Evolutionary conservation across 2,113 vertebrate species (phyloP).

Genomic region (Polypterus bichir): DNA sequence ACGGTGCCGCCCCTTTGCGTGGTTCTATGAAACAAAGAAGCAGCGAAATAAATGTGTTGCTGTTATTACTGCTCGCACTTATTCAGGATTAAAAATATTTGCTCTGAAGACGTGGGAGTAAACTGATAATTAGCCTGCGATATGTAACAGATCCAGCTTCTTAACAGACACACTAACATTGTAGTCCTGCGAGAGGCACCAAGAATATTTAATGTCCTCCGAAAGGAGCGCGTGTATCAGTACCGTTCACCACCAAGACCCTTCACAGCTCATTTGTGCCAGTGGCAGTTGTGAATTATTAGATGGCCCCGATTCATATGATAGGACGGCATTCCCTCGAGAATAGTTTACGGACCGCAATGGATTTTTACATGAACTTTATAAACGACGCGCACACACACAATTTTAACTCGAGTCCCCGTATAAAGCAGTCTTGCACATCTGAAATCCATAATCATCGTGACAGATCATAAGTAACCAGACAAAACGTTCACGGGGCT

Average conservation of each 20-base stretch:
- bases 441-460: conserved; percentile 2
- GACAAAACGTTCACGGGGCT: not conserved
- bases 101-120: no score
- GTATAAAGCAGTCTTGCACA: not conserved
- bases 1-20: no score
- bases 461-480: not conserved
- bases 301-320: not conserved
- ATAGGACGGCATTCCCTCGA: not conserved
- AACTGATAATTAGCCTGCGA: not conserved
- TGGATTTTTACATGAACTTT: not conserved
- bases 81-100: no score
- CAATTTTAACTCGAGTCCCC: not conserved
- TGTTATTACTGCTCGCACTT: no score
- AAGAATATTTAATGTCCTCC: conserved; percentile 3
- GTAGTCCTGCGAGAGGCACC: not conserved
- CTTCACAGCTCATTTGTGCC: conserved; percentile 7
- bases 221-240: not conserved
- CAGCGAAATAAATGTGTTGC: no score
- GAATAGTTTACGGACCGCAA: not conserved
- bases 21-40: no score
- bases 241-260: conserved; percentile 1
- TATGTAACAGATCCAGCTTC: not conserved
- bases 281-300: conserved; percentile 7
- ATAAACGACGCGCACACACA: not conserved
- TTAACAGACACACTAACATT: conserved; percentile 1